phyloP scores from a whole-genome alignment of 2,888 invertebrate species.

The Orchesella flavescens region DNA sequence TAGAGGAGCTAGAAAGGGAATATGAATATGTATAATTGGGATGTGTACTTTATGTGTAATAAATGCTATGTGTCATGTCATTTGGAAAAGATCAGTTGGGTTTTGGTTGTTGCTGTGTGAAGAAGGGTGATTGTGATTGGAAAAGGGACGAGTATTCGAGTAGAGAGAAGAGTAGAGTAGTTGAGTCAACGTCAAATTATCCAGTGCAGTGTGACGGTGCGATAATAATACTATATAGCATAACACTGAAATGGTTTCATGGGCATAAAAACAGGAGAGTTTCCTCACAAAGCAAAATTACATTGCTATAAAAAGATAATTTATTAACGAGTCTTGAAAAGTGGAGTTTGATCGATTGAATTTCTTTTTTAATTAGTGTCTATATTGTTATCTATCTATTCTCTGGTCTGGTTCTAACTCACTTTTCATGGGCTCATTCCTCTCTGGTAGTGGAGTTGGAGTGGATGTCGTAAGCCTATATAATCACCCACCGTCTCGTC shows the following conservation, averaged over 20 bases:
- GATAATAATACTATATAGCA: no score
- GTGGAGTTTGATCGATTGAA: not conserved
- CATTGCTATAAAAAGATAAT: no score
- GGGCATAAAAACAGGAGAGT: no score
- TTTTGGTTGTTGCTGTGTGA: conserved; percentile 33
- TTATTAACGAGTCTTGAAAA: no score
- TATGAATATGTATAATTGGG: not conserved
- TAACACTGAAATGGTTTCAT: no score
- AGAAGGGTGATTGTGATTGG: not conserved
- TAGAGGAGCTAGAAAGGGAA: no score
- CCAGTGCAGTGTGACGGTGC: not conserved
- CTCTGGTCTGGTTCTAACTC: not conserved
- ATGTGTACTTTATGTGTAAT: not conserved
- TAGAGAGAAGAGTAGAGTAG: not conserved
- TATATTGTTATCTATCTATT: conserved; percentile 22
- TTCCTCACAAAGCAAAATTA: no score
- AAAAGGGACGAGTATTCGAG: not conserved
- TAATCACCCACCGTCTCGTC: conserved; percentile 2
- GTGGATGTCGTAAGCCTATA: not conserved
- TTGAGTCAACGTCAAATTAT: not conserved
- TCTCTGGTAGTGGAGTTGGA: no score
- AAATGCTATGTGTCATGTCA: conserved; percentile 39
- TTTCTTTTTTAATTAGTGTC: conserved; percentile 50
- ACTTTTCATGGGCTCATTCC: conserved; percentile 24
- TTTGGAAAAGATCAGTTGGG: conserved; percentile 42